phyloP scores from a whole-genome alignment of 1,140 invertebrate genomes.

The Drosophila miranda region DNA sequence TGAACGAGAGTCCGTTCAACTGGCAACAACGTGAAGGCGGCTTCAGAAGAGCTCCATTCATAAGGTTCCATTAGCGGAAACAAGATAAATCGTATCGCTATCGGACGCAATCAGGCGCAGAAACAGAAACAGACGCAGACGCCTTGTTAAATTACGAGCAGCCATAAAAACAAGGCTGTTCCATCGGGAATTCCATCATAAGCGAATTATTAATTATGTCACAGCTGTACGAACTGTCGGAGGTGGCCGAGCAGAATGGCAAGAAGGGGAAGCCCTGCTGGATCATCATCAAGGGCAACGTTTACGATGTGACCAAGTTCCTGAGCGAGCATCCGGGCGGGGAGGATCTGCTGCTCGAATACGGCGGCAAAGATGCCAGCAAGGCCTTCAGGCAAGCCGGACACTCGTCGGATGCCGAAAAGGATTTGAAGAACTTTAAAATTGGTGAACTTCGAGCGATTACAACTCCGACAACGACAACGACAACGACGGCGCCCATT shows the following conservation, averaged over 20 bases:
- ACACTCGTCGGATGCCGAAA: slow-evolving; percentile 86
- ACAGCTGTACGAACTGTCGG: slow-evolving; percentile 83
- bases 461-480: slow-evolving; percentile 5
- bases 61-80: background rate
- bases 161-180: slow-evolving; percentile 4
- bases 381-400: slow-evolving; percentile 86
- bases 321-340: slow-evolving; percentile 87
- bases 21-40: slow-evolving; percentile 7
- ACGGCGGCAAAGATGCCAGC: slow-evolving; percentile 86
- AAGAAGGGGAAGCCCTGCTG: slow-evolving; percentile 83
- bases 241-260: slow-evolving; percentile 85
- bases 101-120: too few species aligned
- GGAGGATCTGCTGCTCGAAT: slow-evolving; percentile 85
- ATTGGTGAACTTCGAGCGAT: slow-evolving; percentile 83
- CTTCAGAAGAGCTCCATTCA: background rate
- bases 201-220: slow-evolving; percentile 49
- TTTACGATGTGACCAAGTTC: slow-evolving; percentile 87
- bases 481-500: slow-evolving; percentile 43
- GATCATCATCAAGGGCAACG: slow-evolving; percentile 86
- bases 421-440: slow-evolving; percentile 84
- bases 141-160: slow-evolving; percentile 8
- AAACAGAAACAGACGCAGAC: too few species aligned
- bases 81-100: background rate
- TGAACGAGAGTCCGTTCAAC: slow-evolving; percentile 12
- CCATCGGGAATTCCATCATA: slow-evolving; percentile 10